These are phyloP conservation scores for Thalassarche chlororhynchos DNA, from an alignment of 2,113 vertebrate genomes.

Conservation along the genomic window DNA sequence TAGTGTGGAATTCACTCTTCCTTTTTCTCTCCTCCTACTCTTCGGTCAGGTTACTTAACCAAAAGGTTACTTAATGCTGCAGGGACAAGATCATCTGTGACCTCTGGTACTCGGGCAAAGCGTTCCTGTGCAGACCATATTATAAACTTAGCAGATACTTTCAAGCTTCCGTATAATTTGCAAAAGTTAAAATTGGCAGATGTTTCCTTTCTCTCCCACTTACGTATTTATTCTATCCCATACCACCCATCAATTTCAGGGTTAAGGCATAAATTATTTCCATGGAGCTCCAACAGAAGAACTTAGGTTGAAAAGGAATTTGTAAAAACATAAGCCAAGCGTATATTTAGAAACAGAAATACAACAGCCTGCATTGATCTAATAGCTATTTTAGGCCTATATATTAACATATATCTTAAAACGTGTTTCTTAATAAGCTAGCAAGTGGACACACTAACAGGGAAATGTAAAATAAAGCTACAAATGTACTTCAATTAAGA, in stretches of 20 bases:
- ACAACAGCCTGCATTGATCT: background rate
- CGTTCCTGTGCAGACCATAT: background rate
- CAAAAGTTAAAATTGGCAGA: constrained; percentile 51
- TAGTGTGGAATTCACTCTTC: constrained; percentile 43
- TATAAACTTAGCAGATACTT: constrained; percentile 36
- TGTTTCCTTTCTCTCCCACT: constrained; percentile 47
- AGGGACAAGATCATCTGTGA: constrained; percentile 2
- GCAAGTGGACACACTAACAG: background rate
- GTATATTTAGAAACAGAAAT: background rate
- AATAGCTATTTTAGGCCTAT: background rate
- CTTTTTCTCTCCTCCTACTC: background rate
- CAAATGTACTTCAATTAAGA: background rate
- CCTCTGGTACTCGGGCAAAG: background rate
- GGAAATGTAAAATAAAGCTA: background rate
- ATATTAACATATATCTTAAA: background rate
- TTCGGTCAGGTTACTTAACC: background rate
- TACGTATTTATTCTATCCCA: constrained; percentile 36
- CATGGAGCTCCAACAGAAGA: background rate
- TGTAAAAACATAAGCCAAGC: background rate
- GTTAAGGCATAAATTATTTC: constrained; percentile 52
- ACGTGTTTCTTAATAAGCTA: background rate
- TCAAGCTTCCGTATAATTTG: constrained; percentile 26
- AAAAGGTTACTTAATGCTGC: constrained; percentile 11
- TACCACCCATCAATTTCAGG: constrained; percentile 32
- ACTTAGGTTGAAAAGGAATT: background rate